Base-by-base conservation (phyloP, 2,888 invertebrate species). In the Tetropium fuscum region DNA sequence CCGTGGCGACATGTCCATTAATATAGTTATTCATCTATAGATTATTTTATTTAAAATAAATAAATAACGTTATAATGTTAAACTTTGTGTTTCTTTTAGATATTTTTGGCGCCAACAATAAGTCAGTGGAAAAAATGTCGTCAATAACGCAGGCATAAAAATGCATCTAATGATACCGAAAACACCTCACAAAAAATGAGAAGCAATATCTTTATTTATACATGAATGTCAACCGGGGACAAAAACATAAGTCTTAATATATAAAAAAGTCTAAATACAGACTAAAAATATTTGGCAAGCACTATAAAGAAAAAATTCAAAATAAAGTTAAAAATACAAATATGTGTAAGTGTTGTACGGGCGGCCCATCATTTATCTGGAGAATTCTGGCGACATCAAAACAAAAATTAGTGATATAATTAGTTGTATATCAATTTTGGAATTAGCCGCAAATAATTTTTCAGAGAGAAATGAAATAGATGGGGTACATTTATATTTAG, bases 271-370 rank as follows among this genome's bases (percentile, higher is more conserved):
- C 59, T 58, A 60, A 62, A 67, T 66, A 53, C 59, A 63, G 62
- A 56, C 55, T 43, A 65, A 63, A 65, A 64, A 45, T 47, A 59
- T 61, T 69, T 69, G 69, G 70, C 70, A 63, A 32, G 30, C 25
- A 60, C 51, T 60, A 60, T 61, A 69, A 68, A 69, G 64, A 49
- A 71, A 66, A 65, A 62, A 65, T 61, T 60, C 56, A 64, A 65
- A 68, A 68, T 63, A 66, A 63, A 60, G 53, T 63, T 51, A 51
- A 51, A 51, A 51, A 51, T 38, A 49, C 27, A 25, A 10, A 38
- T 27, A 27, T 44, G 27, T 27, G 16, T 27, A 27, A 27, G 19
- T 11, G 41, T 8, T 41, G 19, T 41, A 41, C 41, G 41, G 10
- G 40, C 40, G 18, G 10, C 10, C 7, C 43, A 25, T 25, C 15